A percentile compares a stretch with the other conserved stretches of the same genome.
Conservation (phyloP, 2,113 vertebrate genomes). For the Tupaia chinensis region DNA sequence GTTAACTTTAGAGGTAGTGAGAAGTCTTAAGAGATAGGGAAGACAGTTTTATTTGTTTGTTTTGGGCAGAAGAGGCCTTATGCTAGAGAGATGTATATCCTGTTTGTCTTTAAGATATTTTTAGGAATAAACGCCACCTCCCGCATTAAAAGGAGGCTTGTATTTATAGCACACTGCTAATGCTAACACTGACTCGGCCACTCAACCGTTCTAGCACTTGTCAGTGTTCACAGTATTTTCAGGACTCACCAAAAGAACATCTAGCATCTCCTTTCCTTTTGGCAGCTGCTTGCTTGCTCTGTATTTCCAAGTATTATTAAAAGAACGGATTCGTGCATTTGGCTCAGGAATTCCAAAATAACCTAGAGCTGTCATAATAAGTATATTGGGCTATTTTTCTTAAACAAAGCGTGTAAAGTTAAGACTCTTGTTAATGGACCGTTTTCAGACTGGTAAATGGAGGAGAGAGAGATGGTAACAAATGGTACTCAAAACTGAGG, state of each 20-base stretch:
- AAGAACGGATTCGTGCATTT: conserved; percentile 43
- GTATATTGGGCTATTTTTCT: not conserved
- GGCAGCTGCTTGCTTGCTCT: conserved; percentile 21
- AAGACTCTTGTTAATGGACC: not conserved
- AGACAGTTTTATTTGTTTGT: not conserved
- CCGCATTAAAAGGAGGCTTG: not conserved
- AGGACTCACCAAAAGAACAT: conserved; percentile 21
- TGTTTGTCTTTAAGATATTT: conserved; percentile 42
- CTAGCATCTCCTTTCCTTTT: conserved; percentile 19
- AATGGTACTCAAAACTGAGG: not conserved
- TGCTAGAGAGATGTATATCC: not conserved
- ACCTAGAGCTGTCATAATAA: conserved; percentile 3
- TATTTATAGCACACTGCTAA: not conserved
- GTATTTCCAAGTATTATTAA: conserved; percentile 50
- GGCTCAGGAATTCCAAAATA: conserved; percentile 51
- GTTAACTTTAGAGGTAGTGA: conserved; percentile 1
- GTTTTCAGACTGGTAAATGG: not conserved
- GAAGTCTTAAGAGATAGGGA: not conserved
- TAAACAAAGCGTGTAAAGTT: not conserved
- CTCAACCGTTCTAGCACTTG: not conserved
- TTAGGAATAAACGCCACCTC: not conserved
- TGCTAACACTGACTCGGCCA: not conserved
- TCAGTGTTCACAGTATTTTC: not conserved
- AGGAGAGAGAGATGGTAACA: not conserved
- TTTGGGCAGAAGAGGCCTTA: not conserved